Evolutionary conservation across 2,888 invertebrate species (phyloP).

Genomic region (Globia sparganii): DNA sequence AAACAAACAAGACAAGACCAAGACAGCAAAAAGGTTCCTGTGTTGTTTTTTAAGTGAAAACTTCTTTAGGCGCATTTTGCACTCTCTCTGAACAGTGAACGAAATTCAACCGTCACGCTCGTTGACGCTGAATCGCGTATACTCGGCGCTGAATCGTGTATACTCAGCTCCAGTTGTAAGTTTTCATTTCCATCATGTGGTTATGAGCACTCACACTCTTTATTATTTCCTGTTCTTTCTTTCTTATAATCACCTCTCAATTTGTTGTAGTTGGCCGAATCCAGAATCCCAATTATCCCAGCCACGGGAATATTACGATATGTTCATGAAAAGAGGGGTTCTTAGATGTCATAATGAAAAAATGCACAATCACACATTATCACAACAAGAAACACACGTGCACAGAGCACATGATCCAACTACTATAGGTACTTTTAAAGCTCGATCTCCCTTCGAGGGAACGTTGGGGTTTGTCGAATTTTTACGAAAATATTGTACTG

Average conservation of each 20-base stretch:
- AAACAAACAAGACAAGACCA: neutral
- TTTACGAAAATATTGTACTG: neutral
- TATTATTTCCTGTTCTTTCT: neutral
- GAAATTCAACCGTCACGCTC: neutral
- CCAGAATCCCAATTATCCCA: neutral
- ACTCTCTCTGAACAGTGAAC: neutral
- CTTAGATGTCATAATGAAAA: constrained; percentile 8
- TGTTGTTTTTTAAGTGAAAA: neutral
- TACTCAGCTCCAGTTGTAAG: neutral
- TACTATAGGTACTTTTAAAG: constrained; percentile 71
- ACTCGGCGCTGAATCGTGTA: neutral
- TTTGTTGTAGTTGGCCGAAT: neutral
- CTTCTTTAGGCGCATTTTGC: neutral
- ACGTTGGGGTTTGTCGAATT: constrained; percentile 65
- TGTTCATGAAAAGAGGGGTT: constrained; percentile 31
- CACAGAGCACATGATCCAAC: constrained; percentile 44
- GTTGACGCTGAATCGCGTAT: no score
- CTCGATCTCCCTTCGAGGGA: constrained; percentile 73
- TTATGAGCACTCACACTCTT: neutral
- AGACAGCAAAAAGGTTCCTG: neutral
- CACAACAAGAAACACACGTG: constrained; percentile 59
- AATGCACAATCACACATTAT: constrained; percentile 63
- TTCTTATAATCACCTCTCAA: neutral
- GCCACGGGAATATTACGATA: neutral
- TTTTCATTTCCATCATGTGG: neutral